Base-by-base conservation (phyloP, 1,140 invertebrate species). In the Pollicipes pollicipes region DNA sequence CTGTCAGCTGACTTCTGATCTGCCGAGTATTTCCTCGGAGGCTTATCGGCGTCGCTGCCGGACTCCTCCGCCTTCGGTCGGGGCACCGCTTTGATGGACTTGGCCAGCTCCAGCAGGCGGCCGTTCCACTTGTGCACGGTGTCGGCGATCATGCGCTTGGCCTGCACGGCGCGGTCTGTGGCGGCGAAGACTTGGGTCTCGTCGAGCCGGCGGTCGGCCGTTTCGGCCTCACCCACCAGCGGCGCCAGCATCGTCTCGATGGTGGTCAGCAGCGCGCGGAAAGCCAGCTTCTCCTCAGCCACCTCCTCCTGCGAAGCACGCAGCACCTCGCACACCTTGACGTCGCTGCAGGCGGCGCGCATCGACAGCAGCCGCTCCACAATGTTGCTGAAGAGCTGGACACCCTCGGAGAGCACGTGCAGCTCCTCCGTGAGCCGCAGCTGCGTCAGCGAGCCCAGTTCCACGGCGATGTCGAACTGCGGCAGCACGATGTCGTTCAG, bases 401-500 rank as follows among this genome's bases (percentile, higher is more conserved):
- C 64, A 28, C 64, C n/a, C n/a, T 66, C 28, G 27, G 64, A 66
- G 27, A 66, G n/a, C 27, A 24, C 27, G 10, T 66, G 27, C 64
- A 66, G 28, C 10, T 66, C 64, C n/a, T 66, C 64, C 10, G 64
- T 28, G 10, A 66, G 64, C 2, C 28, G n/a, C 8, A 28, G 27
- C 8, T 66, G 64, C 1, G 28, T 66, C 1, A 8, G 28, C 28
- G 64, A 10, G 1, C 28, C 28, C 28, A 66, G 64, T 24, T 66
- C 28, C 3, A 66, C 64, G n/a, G 17, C 13, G 27, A 66, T 29
- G n/a, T 66, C 64, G 6, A 66, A 10, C 28, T 27, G 64, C 8
- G 64, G 64, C n/a, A 66, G 28, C 28, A 66, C 64, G 28, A 66
- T 66, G 28, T 66, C 64, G 28, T 66, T 66, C 3, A 66, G 64